Conservation (phyloP, 2,113 vertebrate species). For the Psittacula cyanocephala region DNA sequence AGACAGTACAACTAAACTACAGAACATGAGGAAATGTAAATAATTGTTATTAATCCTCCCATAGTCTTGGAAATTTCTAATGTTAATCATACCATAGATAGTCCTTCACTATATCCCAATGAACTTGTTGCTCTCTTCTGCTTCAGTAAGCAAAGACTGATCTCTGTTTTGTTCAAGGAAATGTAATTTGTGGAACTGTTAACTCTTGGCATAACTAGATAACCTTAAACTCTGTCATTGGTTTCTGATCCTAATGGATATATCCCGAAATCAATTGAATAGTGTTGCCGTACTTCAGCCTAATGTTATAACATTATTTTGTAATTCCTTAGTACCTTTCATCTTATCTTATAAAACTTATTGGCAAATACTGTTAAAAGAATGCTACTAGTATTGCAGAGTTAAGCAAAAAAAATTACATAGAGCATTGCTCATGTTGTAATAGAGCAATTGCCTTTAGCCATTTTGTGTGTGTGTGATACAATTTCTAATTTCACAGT, state of each 20-base stretch:
- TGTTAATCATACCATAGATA: background rate
- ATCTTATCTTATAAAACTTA: background rate
- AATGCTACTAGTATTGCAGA: background rate
- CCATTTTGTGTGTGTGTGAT: background rate
- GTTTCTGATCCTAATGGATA: background rate
- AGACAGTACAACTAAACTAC: background rate
- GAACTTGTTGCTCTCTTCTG: background rate
- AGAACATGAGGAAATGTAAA: background rate
- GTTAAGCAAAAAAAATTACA: background rate
- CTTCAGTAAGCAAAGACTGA: background rate
- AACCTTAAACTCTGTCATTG: background rate
- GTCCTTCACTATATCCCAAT: background rate
- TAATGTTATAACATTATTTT: background rate
- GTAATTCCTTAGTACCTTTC: background rate
- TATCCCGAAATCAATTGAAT: background rate
- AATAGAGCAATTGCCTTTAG: background rate
- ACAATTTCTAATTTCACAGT: background rate
- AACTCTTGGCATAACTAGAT: background rate
- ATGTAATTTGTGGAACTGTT: background rate
- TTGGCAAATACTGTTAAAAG: background rate
- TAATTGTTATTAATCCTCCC: background rate
- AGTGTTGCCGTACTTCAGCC: background rate
- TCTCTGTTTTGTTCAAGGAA: background rate
- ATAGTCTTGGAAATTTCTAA: background rate
- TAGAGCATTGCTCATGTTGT: background rate